Evolutionary conservation across 2,113 vertebrate genomes (phyloP).

Genomic region (Grammomys surdaster): DNA sequence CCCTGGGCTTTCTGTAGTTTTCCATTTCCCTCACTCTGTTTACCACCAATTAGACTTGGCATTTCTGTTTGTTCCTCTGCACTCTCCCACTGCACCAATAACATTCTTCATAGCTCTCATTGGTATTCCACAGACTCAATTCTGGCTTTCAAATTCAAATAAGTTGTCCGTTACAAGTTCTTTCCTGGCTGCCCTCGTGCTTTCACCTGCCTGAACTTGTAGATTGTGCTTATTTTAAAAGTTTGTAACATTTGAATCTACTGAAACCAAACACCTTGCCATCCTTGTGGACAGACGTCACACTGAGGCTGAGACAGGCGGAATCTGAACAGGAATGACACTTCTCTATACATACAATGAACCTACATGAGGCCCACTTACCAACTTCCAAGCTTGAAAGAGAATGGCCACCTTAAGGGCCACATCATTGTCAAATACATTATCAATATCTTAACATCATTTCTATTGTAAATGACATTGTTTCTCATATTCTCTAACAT

Average conservation of each 20-base stretch:
- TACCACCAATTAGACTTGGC: background rate
- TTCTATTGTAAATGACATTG: background rate
- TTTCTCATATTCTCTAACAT: background rate
- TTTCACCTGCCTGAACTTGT: background rate
- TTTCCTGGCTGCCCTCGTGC: background rate
- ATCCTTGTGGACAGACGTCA: background rate
- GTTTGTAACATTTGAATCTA: background rate
- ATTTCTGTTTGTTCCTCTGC: background rate
- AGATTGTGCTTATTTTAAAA: background rate
- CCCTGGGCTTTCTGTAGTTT: background rate
- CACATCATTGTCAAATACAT: constrained; percentile 1
- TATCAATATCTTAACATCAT: background rate
- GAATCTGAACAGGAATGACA: background rate
- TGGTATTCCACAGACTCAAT: background rate
- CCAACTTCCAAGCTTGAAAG: background rate
- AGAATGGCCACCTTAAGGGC: background rate
- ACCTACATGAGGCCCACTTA: background rate
- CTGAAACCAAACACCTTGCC: background rate
- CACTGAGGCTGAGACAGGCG: background rate
- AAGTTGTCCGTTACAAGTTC: background rate
- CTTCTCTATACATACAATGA: background rate
- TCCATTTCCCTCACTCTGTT: background rate
- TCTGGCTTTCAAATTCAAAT: background rate
- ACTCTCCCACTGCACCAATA: background rate
- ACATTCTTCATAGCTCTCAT: background rate